Percentiles rank a stretch among this genome's conserved stretches.
phyloP scores from a whole-genome alignment of 1,140 invertebrate species.

The Periplaneta americana region DNA sequence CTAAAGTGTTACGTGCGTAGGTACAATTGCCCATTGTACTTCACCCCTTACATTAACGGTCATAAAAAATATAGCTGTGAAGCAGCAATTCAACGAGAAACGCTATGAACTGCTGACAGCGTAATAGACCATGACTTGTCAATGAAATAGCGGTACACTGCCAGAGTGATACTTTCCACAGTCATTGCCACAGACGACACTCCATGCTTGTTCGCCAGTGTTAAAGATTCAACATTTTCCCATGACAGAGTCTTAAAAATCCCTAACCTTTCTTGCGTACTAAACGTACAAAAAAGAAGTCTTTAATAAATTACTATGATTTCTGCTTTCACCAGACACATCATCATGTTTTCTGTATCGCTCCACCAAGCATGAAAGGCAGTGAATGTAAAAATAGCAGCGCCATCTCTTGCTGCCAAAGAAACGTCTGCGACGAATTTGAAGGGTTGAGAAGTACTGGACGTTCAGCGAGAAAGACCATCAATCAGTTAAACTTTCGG shows the following conservation, averaged over 20 bases:
- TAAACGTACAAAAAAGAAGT: not conserved
- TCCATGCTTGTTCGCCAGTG: too few relatives aligned
- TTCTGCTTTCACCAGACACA: not conserved
- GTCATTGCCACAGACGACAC: too few relatives aligned
- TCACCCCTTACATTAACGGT: too few relatives aligned
- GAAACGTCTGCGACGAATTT: too few relatives aligned
- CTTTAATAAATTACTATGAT: not conserved
- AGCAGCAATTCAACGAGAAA: too few relatives aligned
- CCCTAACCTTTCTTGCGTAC: too few relatives aligned
- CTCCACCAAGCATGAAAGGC: not conserved
- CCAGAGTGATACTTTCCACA: too few relatives aligned
- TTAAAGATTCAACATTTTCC: too few relatives aligned
- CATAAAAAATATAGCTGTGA: too few relatives aligned
- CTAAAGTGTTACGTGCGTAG: too few relatives aligned
- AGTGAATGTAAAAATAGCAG: not conserved
- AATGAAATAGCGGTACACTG: not conserved
- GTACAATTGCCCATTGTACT: too few relatives aligned
- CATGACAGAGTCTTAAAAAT: too few relatives aligned
- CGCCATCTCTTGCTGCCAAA: not conserved
- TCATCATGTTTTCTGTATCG: not conserved
- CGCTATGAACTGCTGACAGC: not conserved
- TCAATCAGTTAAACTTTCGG: not conserved
- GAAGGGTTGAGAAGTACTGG: not conserved
- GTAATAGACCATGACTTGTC: not conserved
- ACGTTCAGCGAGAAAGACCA: not conserved